A percentile compares a stretch with the other conserved stretches of the same genome.
Conservation (phyloP, 2,113 vertebrate species). For the Urocynchramus pylzowi region DNA sequence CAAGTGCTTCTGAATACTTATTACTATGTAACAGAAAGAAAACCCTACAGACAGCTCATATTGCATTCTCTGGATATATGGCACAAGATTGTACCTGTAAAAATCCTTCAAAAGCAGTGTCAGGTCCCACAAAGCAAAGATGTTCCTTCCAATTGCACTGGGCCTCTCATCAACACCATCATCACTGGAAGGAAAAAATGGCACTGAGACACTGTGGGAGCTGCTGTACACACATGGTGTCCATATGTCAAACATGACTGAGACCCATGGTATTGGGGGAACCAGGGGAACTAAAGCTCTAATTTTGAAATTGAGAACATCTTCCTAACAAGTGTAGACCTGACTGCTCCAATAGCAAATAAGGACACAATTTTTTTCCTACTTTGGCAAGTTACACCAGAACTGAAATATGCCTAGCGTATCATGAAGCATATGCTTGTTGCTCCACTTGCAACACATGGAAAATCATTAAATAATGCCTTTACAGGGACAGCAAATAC, state of each 20-base stretch:
- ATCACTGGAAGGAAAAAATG: neutral
- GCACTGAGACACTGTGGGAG: rapidly evolving
- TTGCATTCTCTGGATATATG: neutral
- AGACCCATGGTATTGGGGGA: neutral
- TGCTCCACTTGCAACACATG: neutral
- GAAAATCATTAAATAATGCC: neutral
- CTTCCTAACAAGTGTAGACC: neutral
- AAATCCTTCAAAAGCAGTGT: neutral
- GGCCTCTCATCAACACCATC: neutral
- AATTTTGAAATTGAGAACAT: neutral
- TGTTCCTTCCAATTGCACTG: neutral
- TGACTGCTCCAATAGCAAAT: neutral
- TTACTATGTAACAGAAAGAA: neutral
- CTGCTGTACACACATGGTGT: neutral
- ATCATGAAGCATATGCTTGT: neutral
- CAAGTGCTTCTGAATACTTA: neutral
- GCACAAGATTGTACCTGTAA: neutral
- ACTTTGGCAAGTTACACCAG: neutral
- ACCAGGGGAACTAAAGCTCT: neutral
- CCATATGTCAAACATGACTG: neutral
- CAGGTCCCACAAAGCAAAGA: neutral
- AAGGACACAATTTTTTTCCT: neutral
- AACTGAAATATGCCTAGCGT: neutral
- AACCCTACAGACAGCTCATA: neutral
- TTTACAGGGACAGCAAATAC: neutral